These are phyloP conservation scores for Ceratotherium simum DNA, from an alignment of 2,113 vertebrate species.

Conservation along the genomic window DNA sequence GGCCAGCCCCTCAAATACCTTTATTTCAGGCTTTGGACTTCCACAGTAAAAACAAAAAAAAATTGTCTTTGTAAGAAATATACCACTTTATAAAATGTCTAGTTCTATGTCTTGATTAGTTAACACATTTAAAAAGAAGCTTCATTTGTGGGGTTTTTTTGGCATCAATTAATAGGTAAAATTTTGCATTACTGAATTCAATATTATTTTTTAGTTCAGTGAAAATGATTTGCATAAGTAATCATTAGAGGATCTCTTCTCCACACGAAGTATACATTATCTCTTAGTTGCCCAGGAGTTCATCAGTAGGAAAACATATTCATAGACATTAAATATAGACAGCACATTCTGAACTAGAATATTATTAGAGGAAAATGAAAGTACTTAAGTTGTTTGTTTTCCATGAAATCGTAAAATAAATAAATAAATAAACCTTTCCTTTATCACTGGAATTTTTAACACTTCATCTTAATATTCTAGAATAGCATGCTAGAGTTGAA, in stretches of 20 bases:
- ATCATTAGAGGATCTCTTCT: not conserved
- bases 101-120: not conserved
- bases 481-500: not conserved
- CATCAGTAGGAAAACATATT: not conserved
- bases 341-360: not conserved
- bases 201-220: not conserved
- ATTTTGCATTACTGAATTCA: not conserved
- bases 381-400: constrained; percentile 20
- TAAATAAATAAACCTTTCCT: not conserved
- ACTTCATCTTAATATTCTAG: not conserved
- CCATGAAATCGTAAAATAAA: not conserved
- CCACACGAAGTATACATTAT: not conserved
- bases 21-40: not conserved
- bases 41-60: not conserved
- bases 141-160: not conserved
- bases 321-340: not conserved
- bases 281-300: not conserved
- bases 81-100: not conserved
- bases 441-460: not conserved
- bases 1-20: not conserved
- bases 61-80: not conserved
- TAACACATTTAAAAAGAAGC: not conserved
- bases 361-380: constrained; percentile 16
- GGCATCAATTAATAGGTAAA: not conserved
- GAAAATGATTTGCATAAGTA: not conserved